Evolutionary conservation across 1,140 invertebrate genomes (phyloP), one percentile per base, ranked within the genome.

Genomic region (Listronotus bonariensis): DNA sequence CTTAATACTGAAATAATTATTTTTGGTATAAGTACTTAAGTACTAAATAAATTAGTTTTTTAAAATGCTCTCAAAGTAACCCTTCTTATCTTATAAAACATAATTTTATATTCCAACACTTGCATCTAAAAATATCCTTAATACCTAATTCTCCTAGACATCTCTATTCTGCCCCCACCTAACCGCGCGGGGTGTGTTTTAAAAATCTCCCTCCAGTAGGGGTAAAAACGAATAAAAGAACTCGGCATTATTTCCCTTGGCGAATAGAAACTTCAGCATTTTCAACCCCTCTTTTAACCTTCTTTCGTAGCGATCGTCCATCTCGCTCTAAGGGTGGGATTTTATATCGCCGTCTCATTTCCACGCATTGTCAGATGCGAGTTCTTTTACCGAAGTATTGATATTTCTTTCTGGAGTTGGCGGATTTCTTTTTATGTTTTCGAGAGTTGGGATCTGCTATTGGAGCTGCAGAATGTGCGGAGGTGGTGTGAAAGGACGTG

Each of bases 221-320:
- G 54, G 52, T 32, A 49, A 49, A 53, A 40, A 34, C 51, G 51
- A 53, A 53, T 53, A 59, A 59, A 59, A 59, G 56, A 59, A 59
- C 38, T 59, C 43, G 43, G 14, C 56, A 15, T 59, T 32, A 59
- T 59, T 48, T 59, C 56, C 56, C 56, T 48, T 59, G 56, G 56
- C 56, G 56, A 59, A 59, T 59, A 59, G 56, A 41, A 59, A 59
- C 56, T 41, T 48, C 40, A n/a, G 56, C 26, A 15, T 59, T 59
- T 59, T 59, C 56, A 32, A 48, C 56, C 56, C 56, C 56, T 59
- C 56, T 59, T 59, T 59, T 49, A 34, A 38, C 56, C 43, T 59
- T 59, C 56, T 59, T 59, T 57, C 55, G 55, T 18, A 6, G 26
- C 9, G 26, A n/a, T 32, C 11, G 10, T 15, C 10, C n/a, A 0